Evolutionary conservation across 1,140 invertebrate species (phyloP), one percentile per base, ranked within the genome.

Genomic region (Goniozus legneri): DNA sequence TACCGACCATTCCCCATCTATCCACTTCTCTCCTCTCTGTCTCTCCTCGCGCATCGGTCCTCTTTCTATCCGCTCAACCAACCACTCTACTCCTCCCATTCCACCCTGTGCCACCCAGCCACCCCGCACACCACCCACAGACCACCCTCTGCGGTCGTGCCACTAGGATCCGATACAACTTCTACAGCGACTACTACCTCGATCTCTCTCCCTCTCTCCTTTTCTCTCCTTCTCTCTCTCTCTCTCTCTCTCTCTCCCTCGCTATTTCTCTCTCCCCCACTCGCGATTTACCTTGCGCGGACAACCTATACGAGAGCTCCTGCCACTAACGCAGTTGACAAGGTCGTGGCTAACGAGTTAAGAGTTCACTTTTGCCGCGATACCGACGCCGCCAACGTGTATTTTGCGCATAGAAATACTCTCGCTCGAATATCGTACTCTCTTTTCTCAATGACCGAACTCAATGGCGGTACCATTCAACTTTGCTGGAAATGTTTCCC

Each of bases 81-180:
- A 27, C 12, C 24, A 6, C 24, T 27, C 34, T 21, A 24, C 16
- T 14, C 8, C n/a, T n/a, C n/a, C n/a, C n/a, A n/a, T n/a, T n/a
- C n/a, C n/a, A n/a, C n/a, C n/a, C n/a, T n/a, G n/a, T n/a, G n/a
- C n/a, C n/a, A n/a, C n/a, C n/a, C n/a, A n/a, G n/a, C n/a, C n/a
- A n/a, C n/a, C n/a, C n/a, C n/a, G n/a, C n/a, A n/a, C n/a, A n/a
- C n/a, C n/a, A n/a, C n/a, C n/a, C n/a, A n/a, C n/a, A n/a, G n/a
- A n/a, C n/a, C n/a, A n/a, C n/a, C n/a, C n/a, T n/a, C n/a, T n/a
- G n/a, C n/a, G n/a, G n/a, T n/a, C n/a, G n/a, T n/a, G n/a, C n/a
- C n/a, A n/a, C n/a, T n/a, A n/a, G n/a, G n/a, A n/a, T n/a, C n/a
- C 56, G 56, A 58, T 58, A 58, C 56, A 58, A 58, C 55, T 58